phyloP scores from a whole-genome alignment of 2,113 vertebrate species.

The Dermatemys mawii region DNA sequence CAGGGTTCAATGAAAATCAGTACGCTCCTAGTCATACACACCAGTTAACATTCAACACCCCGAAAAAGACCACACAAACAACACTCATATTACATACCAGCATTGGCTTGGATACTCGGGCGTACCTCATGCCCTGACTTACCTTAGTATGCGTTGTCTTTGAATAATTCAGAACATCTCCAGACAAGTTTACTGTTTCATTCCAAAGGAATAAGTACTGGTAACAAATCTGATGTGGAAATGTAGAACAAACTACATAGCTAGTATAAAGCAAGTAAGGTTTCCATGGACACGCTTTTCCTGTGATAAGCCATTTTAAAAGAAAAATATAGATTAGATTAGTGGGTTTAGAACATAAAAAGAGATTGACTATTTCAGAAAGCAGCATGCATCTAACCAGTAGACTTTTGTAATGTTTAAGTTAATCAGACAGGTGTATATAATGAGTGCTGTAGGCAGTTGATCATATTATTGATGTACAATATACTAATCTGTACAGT shows the following conservation, averaged over 20 bases:
- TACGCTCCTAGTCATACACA: neutral
- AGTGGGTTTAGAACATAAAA: conserved; percentile 16
- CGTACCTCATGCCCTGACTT: conserved; percentile 71
- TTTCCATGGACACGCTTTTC: conserved; percentile 71
- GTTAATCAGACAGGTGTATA: neutral
- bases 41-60: neutral
- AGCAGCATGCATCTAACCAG: neutral
- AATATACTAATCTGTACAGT: neutral
- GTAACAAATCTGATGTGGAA: conserved; percentile 56
- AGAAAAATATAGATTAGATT: conserved; percentile 48
- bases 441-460: neutral
- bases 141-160: conserved; percentile 59
- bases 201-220: conserved; percentile 75
- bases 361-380: neutral
- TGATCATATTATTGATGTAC: neutral
- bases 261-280: conserved; percentile 54
- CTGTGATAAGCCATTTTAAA: conserved; percentile 52
- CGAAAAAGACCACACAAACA: conserved; percentile 9
- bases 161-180: conserved; percentile 76
- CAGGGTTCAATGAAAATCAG: neutral
- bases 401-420: neutral
- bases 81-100: neutral
- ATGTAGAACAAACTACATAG: conserved; percentile 54
- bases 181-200: conserved; percentile 74
- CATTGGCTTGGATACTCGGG: conserved; percentile 39